These are phyloP conservation scores for Dimorphilus gyrociliatus DNA, from an alignment of 2,888 invertebrate genomes.

Conservation along the genomic window DNA sequence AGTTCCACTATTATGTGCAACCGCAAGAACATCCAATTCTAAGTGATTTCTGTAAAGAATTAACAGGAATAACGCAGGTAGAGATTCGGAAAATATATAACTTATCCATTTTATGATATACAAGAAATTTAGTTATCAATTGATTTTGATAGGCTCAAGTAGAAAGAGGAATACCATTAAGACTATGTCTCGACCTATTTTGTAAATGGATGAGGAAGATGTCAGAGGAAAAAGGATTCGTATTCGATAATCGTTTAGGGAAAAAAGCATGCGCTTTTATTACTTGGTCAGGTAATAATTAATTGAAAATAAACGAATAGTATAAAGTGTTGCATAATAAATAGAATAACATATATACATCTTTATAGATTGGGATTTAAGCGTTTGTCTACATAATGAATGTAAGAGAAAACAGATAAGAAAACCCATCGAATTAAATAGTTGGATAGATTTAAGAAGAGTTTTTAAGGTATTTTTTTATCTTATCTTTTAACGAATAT, in stretches of 20 bases:
- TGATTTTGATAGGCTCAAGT: conserved; percentile 22
- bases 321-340: no score
- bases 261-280: conserved; percentile 39
- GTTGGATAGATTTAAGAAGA: conserved; percentile 47
- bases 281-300: conserved; percentile 44
- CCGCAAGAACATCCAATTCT: conserved; percentile 46
- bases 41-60: conserved; percentile 45
- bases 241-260: conserved; percentile 22
- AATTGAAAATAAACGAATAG: no score
- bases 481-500: neutral
- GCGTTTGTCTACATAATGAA: conserved; percentile 45
- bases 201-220: conserved; percentile 44
- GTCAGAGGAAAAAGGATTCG: conserved; percentile 39
- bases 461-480: conserved; percentile 37
- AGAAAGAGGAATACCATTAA: conserved; percentile 28
- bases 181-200: conserved; percentile 39
- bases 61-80: conserved; percentile 45
- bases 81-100: neutral
- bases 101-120: no score
- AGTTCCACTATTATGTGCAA: conserved; percentile 48
- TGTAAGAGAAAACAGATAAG: conserved; percentile 45
- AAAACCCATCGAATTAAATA: conserved; percentile 42
- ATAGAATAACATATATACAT: neutral
- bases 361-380: conserved; percentile 47
- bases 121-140: no score